Evolutionary conservation across 2,888 invertebrate species (phyloP).

Genomic region (Phania funesta): DNA sequence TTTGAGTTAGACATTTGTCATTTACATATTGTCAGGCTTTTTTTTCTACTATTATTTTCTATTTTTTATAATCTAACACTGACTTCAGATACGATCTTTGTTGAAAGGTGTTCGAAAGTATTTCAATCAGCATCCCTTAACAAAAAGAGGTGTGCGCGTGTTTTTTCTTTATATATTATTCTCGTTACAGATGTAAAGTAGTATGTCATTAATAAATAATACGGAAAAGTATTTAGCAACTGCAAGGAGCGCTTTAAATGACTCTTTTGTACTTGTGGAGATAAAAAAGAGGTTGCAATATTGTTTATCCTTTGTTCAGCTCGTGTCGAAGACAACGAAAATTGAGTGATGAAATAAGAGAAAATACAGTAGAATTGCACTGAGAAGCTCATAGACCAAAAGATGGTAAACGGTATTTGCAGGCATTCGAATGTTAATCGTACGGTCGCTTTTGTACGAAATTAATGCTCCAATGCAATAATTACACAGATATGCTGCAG

Average conservation of each 20-base stretch:
- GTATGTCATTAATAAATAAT: background rate
- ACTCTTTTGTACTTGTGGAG: background rate
- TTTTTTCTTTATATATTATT: background rate
- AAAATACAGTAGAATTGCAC: too few relatives aligned
- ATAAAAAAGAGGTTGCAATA: too few relatives aligned
- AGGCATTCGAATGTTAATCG: too few relatives aligned
- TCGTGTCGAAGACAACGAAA: too few relatives aligned
- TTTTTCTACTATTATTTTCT: background rate
- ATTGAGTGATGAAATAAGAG: too few relatives aligned
- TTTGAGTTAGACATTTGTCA: too few relatives aligned
- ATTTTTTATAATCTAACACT: background rate
- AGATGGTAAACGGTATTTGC: too few relatives aligned
- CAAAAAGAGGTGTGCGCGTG: background rate
- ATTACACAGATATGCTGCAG: too few relatives aligned
- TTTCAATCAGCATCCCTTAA: slow-evolving; percentile 44
- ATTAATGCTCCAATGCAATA: too few relatives aligned
- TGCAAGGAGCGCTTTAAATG: slow-evolving; percentile 6
- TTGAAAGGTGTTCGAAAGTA: slow-evolving; percentile 7
- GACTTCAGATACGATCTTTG: background rate
- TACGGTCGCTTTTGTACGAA: too few relatives aligned
- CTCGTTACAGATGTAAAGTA: slow-evolving; percentile 30
- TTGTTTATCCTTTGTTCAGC: too few relatives aligned
- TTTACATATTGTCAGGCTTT: background rate
- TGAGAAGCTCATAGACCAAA: too few relatives aligned
- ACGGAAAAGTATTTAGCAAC: background rate